A percentile compares a stretch with the other conserved stretches of the same genome.
Evolutionary conservation across 2,888 invertebrate species (phyloP).

Genomic region (Strigamia transsilvanica): DNA sequence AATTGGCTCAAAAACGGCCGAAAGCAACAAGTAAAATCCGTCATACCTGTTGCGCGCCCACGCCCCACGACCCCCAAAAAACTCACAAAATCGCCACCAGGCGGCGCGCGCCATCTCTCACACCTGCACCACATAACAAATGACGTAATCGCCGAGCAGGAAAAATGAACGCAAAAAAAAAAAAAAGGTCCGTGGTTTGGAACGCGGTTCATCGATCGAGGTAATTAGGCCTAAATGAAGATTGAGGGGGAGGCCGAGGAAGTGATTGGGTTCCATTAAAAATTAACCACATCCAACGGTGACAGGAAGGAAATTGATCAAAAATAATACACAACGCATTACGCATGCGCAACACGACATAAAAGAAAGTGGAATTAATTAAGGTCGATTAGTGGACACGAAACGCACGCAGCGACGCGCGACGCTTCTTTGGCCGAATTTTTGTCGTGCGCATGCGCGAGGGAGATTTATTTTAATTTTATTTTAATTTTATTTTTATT

Average conservation of each 20-base stretch:
- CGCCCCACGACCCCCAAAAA: neutral
- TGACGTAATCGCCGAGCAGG: neutral
- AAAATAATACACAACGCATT: constrained; percentile 32
- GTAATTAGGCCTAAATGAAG: constrained; percentile 49
- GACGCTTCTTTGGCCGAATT: neutral
- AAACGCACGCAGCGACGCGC: neutral
- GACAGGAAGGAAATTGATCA: constrained; percentile 49
- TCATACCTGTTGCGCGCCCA: neutral
- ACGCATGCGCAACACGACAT: constrained; percentile 16
- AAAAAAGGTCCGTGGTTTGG: neutral
- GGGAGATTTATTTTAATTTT: too few species aligned
- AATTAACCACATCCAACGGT: constrained; percentile 45
- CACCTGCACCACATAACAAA: neutral
- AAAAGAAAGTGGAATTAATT: constrained; percentile 28
- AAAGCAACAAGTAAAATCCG: neutral
- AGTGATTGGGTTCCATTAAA: constrained; percentile 49
- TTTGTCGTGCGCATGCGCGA: neutral
- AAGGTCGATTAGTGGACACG: constrained; percentile 23
- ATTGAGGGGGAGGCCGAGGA: constrained; percentile 37
- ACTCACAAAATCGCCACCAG: neutral
- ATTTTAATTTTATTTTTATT: too few species aligned
- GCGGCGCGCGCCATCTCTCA: too few species aligned
- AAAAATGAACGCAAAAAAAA: neutral
- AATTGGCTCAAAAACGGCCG: constrained; percentile 33
- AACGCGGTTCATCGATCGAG: constrained; percentile 33